Base-by-base conservation (phyloP, 2,797 vertebrate species). In the Spheniscus humboldti region DNA sequence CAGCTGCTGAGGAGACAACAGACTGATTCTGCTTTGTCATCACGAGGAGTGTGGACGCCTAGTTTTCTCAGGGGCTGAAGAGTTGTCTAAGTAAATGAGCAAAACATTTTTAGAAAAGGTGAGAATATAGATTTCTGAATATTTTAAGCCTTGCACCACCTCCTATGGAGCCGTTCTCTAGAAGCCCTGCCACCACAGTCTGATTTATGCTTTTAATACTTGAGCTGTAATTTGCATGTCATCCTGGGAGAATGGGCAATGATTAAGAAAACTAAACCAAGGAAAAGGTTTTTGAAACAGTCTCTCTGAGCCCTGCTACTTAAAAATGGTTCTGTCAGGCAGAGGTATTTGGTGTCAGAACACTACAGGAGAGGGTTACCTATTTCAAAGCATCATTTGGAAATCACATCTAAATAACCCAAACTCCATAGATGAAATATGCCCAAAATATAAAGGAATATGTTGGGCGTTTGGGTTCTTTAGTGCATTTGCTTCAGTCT, bases 141-240 rank as follows among this genome's bases (percentile, higher is more conserved):
- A 59, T 94, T 86, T 90, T 90, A 75, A 94, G 43, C 59, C 43
- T 83, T 83, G 53, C 18, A 47, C 74, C 79, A 60, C 77, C 81
- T 95, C 89, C 93, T 60, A 6, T 86, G 63, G 87, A 74, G 85
- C 69, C 3, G 1, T 67, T 92, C 48, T 91, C 18, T 28, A 33
- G 73, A 52, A 91, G 59, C 39, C 84, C 72, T 83, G 67, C 84
- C 63, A 90, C 62, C 0, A 53, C 23, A 3, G 30, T 43, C 66
- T 94, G 94, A 96, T 95, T 97, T 97, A 94, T 92, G 24, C 56
- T 76, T 91, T 63, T 91, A 96, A 96, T 94, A 95, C 79, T 69
- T 78, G 88, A 86, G 89, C 85, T 92, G 82, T 90, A 92, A 96
- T 97, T 96, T 95, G 86, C 94, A 69, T 94, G 94, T 93, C 89